These are phyloP conservation scores for Montifringilla adamsi DNA, from an alignment of 2,113 vertebrate genomes.

Conservation along the genomic window DNA sequence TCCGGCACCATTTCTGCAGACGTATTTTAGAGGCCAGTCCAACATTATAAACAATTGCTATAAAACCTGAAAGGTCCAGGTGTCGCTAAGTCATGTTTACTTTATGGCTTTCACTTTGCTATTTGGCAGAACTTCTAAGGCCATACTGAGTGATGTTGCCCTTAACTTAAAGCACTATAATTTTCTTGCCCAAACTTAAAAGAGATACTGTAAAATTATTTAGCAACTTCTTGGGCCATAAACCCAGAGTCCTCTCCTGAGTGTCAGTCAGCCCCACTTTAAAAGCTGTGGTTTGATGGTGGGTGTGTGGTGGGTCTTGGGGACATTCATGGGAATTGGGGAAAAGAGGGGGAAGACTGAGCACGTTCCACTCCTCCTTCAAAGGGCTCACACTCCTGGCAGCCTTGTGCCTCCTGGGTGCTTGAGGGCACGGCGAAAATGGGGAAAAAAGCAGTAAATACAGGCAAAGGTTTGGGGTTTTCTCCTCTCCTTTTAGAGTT, in stretches of 20 bases:
- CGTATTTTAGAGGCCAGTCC: slow-evolving; percentile 52
- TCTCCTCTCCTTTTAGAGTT: background rate
- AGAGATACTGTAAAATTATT: slow-evolving; percentile 61
- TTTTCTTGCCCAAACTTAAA: slow-evolving; percentile 57
- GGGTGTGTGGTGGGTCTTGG: background rate
- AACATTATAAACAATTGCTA: slow-evolving; percentile 68
- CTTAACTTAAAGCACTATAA: slow-evolving; percentile 57
- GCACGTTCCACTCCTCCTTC: rapidly evolving
- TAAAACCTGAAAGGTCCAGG: slow-evolving; percentile 65
- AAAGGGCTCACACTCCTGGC: background rate
- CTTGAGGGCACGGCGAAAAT: background rate
- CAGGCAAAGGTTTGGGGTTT: background rate
- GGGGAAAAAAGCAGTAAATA: background rate
- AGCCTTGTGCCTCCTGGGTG: background rate
- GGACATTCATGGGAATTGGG: rapidly evolving
- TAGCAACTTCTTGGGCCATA: slow-evolving; percentile 46
- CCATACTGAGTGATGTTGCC: slow-evolving; percentile 27
- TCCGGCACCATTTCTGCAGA: background rate
- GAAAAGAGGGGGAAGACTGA: background rate
- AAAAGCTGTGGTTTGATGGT: background rate
- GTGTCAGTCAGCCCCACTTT: background rate
- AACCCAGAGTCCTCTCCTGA: background rate
- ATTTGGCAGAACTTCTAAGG: slow-evolving; percentile 61
- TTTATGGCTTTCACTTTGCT: slow-evolving; percentile 65
- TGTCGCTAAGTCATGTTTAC: slow-evolving; percentile 61